Evolutionary conservation across 2,797 vertebrate genomes (phyloP).

Genomic region (Scolopax bukidnonensis): DNA sequence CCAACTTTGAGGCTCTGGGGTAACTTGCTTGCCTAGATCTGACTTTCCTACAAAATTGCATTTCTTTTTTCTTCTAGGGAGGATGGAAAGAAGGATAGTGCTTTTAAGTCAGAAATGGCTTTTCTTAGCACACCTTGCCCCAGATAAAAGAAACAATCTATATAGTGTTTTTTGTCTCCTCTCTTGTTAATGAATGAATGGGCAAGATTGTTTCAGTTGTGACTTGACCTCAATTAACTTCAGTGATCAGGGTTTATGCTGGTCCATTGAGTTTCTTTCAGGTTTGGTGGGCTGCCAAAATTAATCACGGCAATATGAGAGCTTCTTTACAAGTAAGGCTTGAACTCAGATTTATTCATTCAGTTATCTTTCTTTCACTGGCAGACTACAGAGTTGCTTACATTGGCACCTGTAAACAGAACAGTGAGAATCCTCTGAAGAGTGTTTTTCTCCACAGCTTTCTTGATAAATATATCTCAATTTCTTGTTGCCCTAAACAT

Average conservation of each 20-base stretch:
- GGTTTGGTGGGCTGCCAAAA: not conserved
- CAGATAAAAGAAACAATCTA: not conserved
- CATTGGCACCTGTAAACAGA: not conserved
- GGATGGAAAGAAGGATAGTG: not conserved
- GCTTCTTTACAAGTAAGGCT: not conserved
- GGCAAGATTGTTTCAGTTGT: not conserved
- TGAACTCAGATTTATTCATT: not conserved
- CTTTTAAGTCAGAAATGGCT: not conserved
- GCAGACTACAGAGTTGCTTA: not conserved
- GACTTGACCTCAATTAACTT: slow-evolving; percentile 21
- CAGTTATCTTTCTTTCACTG: not conserved
- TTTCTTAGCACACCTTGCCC: not conserved
- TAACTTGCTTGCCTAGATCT: not conserved
- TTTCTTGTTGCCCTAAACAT: not conserved
- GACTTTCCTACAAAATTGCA: not conserved
- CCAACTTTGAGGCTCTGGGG: not conserved
- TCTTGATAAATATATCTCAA: not conserved
- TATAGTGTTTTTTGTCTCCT: not conserved
- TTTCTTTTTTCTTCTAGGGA: not conserved
- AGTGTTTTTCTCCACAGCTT: not conserved
- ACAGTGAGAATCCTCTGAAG: not conserved
- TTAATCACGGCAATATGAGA: not conserved
- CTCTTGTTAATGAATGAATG: not conserved
- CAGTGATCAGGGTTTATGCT: slow-evolving; percentile 14
- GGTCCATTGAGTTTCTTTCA: slow-evolving; percentile 7